Evolutionary conservation across 64 coral and sea anemone genomes (phyloP), one percentile per base, ranked within the genome.

Genomic region (Astreopora myriophthalma): DNA sequence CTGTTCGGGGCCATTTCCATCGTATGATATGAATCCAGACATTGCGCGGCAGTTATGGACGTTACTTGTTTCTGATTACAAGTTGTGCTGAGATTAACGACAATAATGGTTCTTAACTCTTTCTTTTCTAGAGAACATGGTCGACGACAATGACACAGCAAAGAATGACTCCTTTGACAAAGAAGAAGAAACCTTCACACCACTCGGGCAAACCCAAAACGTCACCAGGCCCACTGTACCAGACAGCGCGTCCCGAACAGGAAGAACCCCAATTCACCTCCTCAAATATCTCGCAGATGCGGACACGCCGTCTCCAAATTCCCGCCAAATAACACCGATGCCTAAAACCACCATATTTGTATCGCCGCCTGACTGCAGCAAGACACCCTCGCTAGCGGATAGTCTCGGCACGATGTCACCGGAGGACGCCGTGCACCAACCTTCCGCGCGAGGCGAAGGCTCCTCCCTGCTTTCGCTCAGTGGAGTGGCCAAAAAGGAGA

Each of bases 341-440:
- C 79, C 79, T 2, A 83, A 83, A 26, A 83, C 79, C 17, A 83
- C 79, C 17, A 83, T 83, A 65, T 83, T 64, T 64, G 31, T 83
- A 9, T 83, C 79, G 0, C 79, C 79, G 3, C 32, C 32, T 17
- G 52, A 23, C 19, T 14, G 28, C 19, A 83, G 33, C 32, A 38
- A 83, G 79, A 83, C 52, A 64, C 79, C 79, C 3, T 55, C 79
- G 19, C 52, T 83, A 23, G 33, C 20, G 7, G 79, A 65, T 57
- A 66, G 79, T 5, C n/a, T 83, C 10, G 79, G 55, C 30, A 64
- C 65, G 67, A 74, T n/a, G 60, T 85, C 90, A 60, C 69, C 90
- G 9, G 32, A 62, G 19, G 19, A 75, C 11, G 51, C 40, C 17
- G 34, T 44, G 26, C 80, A 6, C 20, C 42, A 37, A 38, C 86